phyloP scores from a whole-genome alignment of 2,888 invertebrate species.

The Chironomus riparius region DNA sequence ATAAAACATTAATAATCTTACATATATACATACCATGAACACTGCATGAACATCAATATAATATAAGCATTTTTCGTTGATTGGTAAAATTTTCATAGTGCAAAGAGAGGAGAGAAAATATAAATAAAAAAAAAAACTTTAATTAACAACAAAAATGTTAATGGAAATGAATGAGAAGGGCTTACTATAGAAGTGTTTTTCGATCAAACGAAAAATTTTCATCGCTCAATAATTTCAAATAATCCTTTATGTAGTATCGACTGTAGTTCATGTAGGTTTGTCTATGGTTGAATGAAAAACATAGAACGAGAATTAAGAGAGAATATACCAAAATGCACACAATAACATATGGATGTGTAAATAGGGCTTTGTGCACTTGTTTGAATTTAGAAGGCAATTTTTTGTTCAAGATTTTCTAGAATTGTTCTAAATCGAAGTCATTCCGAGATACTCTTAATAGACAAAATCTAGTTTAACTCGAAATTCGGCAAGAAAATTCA shows the following conservation, averaged over 20 bases:
- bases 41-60: neutral
- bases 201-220: slow-evolving; percentile 8
- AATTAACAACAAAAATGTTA: slow-evolving; percentile 9
- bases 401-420: too few relatives aligned
- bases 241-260: slow-evolving; percentile 12
- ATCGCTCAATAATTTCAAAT: slow-evolving; percentile 14
- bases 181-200: slow-evolving; percentile 12
- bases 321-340: too few relatives aligned
- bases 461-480: too few relatives aligned
- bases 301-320: neutral
- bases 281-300: neutral
- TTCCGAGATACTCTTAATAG: too few relatives aligned
- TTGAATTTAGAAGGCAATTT: too few relatives aligned
- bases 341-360: too few relatives aligned
- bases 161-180: neutral
- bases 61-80: neutral
- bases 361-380: too few relatives aligned
- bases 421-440: too few relatives aligned
- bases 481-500: too few relatives aligned
- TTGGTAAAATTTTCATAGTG: too few relatives aligned
- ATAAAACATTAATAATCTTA: neutral
- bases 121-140: neutral
- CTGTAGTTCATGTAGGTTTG: neutral
- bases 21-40: neutral
- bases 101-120: neutral